Base-by-base conservation (phyloP, 2,113 vertebrate genomes). In the Salvelinus alpinus region DNA sequence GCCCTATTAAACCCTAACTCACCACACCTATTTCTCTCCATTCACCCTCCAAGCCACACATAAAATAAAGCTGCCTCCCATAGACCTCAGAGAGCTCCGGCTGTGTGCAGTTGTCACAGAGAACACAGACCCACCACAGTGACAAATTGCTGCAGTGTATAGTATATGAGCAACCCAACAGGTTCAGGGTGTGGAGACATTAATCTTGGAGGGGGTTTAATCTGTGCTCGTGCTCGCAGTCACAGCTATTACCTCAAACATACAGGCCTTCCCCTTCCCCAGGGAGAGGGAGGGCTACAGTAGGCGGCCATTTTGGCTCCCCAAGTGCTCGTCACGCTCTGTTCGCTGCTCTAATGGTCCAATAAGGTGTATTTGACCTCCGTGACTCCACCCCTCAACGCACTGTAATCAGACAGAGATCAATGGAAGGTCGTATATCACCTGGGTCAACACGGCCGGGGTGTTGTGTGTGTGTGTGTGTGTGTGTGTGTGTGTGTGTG, bases 271-370 rank as follows among this genome's bases (percentile, higher is more conserved):
- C 24, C 20, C 25, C 38, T 66, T 34, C 24, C 20, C 24, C 14
- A 24, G 38, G 16, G 31, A 64, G n/a, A 48, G 24, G 18, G 12
- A 13, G 16, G 12, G 44, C 12, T 57, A 44, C 9, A 18, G 14
- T 54, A 18, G 51, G 34, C 22, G 14, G 29, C n/a, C 38, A 6
- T 2, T 47, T 38, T 11, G 13, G 7, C 25, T 59, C 69, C 44
- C 34, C 18, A 31, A 66, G 68, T 29, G 57, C 64, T n/a, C 5
- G 54, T 24, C 75, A 25, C 60, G 22, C 29, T 76, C 14, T 8
- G 29, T 68, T 75, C 57, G 67, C 78, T 66, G 66, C 72, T 66
- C 51, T 65, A 74, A 71, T 75, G 38, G 27, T 27, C 38, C 54
- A 18, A 64, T 64, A 47, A n/a, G 48, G 60, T 72, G 73, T 57